Base-by-base conservation (phyloP, 2,113 vertebrate species). In the Lucifuga dentata region DNA sequence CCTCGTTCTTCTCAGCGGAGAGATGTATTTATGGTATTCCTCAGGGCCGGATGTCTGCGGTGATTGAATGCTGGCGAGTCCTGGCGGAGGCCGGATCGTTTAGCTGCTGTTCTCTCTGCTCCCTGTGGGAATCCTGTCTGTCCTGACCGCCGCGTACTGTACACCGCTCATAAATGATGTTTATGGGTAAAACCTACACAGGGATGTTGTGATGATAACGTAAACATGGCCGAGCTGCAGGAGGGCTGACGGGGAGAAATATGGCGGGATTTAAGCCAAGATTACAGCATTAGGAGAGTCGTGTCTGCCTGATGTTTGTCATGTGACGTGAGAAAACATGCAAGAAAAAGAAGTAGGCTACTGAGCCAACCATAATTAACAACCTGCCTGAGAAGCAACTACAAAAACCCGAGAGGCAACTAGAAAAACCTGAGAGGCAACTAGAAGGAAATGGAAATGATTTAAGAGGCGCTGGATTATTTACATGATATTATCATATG, bases 31-130 rank as follows among this genome's bases (percentile, higher is more conserved):
- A 76, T 79, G 68, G n/a, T 75, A 52, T 61, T 88, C 81, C 88
- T 75, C 43, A 6, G 74, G 85, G 84, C 64, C 33, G 56, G 51
- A 66, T 87, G 88, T 86, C 84, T 52, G 46, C 46, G 12, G 76
- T 86, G 88, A 92, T 87, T 87, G 88, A 91, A 80, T 60, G 71
- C 73, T 38, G 62, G 51, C 86, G 80, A 72, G 86, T 88, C 79
- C 78, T 70, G 76, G 48, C 81, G 82, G 84, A 87, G 85, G 80
- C 75, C 86, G 76, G 60, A 85, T 80, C 86, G 87, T 90, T 92
- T 90, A 84, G 85, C 76, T 78, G 76, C 70, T 76, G 67, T 80
- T 85, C 56, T 81, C 76, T 40, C 39, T 50, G 13, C 40, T 71
- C 79, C 59, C 80, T 53, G 8, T 17, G 77, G 79, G 79, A 56